A percentile compares a stretch with the other conserved stretches of the same genome.
Conservation (phyloP, 1,140 invertebrate species). For the Pogonomyrmex barbatus region DNA sequence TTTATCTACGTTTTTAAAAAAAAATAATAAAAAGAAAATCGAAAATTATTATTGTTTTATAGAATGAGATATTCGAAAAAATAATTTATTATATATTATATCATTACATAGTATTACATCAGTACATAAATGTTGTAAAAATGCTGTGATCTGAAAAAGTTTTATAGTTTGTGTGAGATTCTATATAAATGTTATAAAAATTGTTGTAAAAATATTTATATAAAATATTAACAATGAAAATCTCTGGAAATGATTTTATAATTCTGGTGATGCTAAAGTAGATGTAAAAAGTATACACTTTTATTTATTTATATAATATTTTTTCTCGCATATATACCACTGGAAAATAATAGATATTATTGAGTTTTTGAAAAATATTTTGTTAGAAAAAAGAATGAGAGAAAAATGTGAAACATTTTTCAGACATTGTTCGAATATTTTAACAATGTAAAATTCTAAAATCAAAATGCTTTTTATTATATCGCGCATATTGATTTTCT, state of each 20-base stretch:
- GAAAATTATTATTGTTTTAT: neutral
- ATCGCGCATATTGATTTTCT: neutral
- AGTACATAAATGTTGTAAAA: neutral
- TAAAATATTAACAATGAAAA: neutral
- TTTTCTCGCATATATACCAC: neutral
- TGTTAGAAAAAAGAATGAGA: neutral
- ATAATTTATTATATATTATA: neutral
- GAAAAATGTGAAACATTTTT: neutral
- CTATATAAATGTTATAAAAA: too few relatives aligned
- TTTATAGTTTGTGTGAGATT: neutral
- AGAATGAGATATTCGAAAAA: neutral
- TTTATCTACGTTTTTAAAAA: too few relatives aligned
- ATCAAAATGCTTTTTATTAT: neutral
- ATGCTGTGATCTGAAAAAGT: neutral
- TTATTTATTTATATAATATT: conserved; percentile 23
- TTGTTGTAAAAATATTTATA: conserved; percentile 18
- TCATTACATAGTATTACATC: neutral
- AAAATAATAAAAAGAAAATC: too few relatives aligned
- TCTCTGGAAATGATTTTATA: conserved; percentile 17
- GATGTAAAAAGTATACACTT: conserved; percentile 2
- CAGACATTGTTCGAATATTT: neutral
- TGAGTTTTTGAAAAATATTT: neutral
- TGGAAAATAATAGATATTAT: conserved; percentile 11
- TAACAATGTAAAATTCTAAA: neutral
- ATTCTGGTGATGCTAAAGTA: neutral